These are phyloP conservation scores for Pleuronectes platessa DNA, from an alignment of 2,113 vertebrate genomes.

Conservation along the genomic window DNA sequence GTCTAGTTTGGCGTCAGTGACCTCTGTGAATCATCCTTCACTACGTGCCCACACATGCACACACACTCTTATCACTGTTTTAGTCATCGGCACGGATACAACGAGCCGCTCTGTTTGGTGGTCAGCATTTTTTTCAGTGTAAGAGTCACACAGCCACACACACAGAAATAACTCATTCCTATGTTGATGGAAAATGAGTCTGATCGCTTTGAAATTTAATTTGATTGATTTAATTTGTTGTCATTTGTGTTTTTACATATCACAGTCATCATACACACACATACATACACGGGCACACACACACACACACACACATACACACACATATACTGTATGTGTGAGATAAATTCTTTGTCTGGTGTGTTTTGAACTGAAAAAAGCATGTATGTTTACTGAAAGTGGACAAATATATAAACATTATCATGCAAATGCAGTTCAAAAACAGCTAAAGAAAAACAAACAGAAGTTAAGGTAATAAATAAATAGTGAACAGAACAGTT, in stretches of 20 bases:
- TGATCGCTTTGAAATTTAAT: too few relatives aligned
- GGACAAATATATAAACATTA: neutral
- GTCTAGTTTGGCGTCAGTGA: slow-evolving; percentile 16
- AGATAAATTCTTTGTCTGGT: slow-evolving; percentile 16
- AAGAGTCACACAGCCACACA: too few relatives aligned
- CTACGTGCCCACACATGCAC: neutral
- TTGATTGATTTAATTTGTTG: too few relatives aligned
- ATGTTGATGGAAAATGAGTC: too few relatives aligned
- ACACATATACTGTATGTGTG: neutral
- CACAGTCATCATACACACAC: neutral
- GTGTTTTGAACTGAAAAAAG: neutral
- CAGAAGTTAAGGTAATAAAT: neutral
- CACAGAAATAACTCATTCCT: neutral
- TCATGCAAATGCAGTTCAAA: neutral
- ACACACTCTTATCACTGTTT: slow-evolving; percentile 17
- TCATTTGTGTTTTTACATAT: too few relatives aligned
- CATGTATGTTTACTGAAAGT: neutral
- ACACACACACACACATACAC: neutral
- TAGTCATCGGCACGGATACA: slow-evolving; percentile 26
- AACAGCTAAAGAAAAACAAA: slow-evolving; percentile 7
- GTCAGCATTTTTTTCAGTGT: neutral
- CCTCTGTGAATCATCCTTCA: slow-evolving; percentile 21
- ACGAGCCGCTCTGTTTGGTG: slow-evolving; percentile 41
- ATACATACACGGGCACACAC: neutral
- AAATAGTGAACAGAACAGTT: neutral